Evolutionary conservation across 2,888 invertebrate genomes (phyloP).

Genomic region (Ophion costatus): DNA sequence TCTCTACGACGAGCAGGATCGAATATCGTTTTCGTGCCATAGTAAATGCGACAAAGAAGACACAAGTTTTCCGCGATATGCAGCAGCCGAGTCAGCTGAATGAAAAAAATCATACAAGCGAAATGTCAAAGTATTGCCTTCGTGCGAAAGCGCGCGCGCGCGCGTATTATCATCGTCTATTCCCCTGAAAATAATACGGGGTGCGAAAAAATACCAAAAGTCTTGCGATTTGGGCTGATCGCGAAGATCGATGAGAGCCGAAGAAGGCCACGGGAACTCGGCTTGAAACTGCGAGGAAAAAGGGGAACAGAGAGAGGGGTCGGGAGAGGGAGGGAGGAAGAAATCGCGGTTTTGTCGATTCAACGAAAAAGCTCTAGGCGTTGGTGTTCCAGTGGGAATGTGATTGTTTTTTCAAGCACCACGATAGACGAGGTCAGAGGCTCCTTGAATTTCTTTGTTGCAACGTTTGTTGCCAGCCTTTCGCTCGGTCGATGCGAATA

Average conservation of each 20-base stretch:
- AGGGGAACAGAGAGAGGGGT: not conserved
- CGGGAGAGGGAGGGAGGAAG: not conserved
- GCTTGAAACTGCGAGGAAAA: slow-evolving; percentile 1
- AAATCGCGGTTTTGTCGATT: slow-evolving; percentile 30
- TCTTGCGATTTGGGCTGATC: not conserved
- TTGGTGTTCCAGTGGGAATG: slow-evolving; percentile 44
- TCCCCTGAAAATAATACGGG: not conserved
- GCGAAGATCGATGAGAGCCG: not conserved
- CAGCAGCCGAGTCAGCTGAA: not conserved
- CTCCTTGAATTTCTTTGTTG: slow-evolving; percentile 48
- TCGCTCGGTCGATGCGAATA: slow-evolving; percentile 13
- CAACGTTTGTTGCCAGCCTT: not conserved
- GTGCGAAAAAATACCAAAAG: not conserved
- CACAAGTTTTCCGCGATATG: slow-evolving; percentile 42
- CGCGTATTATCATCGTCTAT: too few relatives aligned
- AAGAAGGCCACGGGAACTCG: not conserved
- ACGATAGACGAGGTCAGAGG: slow-evolving; percentile 42
- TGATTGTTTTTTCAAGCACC: slow-evolving; percentile 57
- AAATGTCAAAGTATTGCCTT: not conserved
- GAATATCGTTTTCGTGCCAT: slow-evolving; percentile 7
- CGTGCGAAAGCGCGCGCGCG: not conserved
- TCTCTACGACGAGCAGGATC: not conserved
- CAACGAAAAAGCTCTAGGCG: slow-evolving; percentile 30
- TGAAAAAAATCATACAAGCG: not conserved
- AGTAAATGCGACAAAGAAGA: not conserved